Evolutionary conservation across 2,888 invertebrate genomes (phyloP), one percentile per base, ranked within the genome.

Genomic region (Macaria notata): DNA sequence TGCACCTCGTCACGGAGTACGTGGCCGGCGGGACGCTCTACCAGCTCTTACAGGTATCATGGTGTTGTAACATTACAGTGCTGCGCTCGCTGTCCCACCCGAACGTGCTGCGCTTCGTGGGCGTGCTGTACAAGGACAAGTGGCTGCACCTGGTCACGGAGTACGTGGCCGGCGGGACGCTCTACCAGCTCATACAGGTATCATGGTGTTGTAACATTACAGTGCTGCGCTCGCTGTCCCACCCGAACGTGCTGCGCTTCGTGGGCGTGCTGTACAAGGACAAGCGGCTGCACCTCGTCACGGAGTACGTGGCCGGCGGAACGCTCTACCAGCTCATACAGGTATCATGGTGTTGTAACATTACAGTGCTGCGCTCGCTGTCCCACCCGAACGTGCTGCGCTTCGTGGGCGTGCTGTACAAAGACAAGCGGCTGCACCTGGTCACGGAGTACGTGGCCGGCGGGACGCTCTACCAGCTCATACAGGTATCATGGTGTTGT

Each of bases 191-290:
- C 30, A 90, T 98, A 62, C 97, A 98, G 84, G 96, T 86, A 46
- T 7, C 36, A 4, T 38, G 41, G 19, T 7, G 2, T 30, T 33
- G 4, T n/a, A 42, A 3, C 31, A 36, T 39, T 53, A 1, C 98
- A 3, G 98, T 98, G 31, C 88, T 98, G 43, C 94, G 98, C 9
- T 97, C 97, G 46, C 92, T 98, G 62, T 94, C 95, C 71, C 98
- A 98, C 86, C 95, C 95, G 31, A 98, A 98, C 87, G 98, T 98
- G 46, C 89, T 98, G 42, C 94, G 96, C 44, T 98, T 98, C 81
- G 96, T 98, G 64, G 98, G 98, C 0, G 98, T 98, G 0, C 89
- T 98, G 65, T 98, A 98, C 89, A 97, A 97, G 80, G 98, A 98
- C 71, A 96, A 97, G 77, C 95, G 97, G 52, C 88, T 98, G 61